Evolutionary conservation across 2,888 invertebrate genomes (phyloP).

Genomic region (Girardia tigrina): DNA sequence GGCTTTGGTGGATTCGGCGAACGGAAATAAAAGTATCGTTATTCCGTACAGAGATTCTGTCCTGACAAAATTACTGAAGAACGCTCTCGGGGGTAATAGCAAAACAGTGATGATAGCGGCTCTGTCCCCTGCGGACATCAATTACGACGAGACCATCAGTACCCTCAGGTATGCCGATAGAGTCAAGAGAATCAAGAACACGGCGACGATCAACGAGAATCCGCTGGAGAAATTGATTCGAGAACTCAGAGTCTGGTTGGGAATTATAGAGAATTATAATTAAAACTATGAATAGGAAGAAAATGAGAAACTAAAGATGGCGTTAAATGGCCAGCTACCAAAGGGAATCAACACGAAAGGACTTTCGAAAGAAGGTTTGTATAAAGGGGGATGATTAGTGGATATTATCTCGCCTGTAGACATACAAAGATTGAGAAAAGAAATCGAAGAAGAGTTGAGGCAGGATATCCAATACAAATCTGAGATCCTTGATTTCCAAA

Average conservation of each 20-base stretch:
- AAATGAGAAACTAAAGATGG: slow-evolving; percentile 46
- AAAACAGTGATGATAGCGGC: slow-evolving; percentile 38
- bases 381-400: background rate
- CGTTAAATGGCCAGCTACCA: slow-evolving; percentile 40
- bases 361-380: slow-evolving; percentile 38
- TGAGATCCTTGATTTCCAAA: background rate
- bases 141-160: slow-evolving; percentile 9
- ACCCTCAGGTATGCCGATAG: slow-evolving; percentile 23
- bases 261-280: too few species aligned
- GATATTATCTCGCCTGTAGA: background rate
- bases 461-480: background rate
- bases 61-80: slow-evolving; percentile 50
- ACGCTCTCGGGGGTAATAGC: slow-evolving; percentile 51
- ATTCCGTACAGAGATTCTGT: slow-evolving; percentile 50
- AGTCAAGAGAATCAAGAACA: slow-evolving; percentile 10
- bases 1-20: slow-evolving; percentile 49
- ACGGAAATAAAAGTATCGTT: slow-evolving; percentile 49
- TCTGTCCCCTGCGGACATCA: slow-evolving; percentile 20
- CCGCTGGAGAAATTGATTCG: slow-evolving; percentile 11
- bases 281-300: slow-evolving; percentile 42
- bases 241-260: slow-evolving; percentile 17
- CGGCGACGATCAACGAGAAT: background rate
- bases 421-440: background rate
- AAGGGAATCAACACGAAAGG: background rate
- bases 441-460: slow-evolving; percentile 23